Evolutionary conservation across 2,888 invertebrate species (phyloP), one percentile per base, ranked within the genome.

Genomic region (Philonicus albiceps): DNA sequence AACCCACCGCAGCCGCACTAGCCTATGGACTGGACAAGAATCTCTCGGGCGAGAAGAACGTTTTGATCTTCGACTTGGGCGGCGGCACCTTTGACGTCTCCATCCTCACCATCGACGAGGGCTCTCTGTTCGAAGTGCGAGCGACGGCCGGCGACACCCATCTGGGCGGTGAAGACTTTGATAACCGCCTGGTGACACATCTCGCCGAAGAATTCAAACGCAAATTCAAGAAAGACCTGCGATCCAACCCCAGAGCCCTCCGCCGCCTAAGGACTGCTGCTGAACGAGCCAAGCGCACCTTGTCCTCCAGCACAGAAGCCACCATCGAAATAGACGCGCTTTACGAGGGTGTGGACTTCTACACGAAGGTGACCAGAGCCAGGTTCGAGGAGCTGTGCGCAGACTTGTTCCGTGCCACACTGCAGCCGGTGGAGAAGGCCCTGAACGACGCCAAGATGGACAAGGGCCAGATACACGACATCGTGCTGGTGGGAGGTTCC

Each of bases 31-130:
- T 96, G 88, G 96, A 96, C 93, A 96, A 96, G 90, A 96, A 96
- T 92, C 95, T 95, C 87, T 93, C 93, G 75, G 96, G 96, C 89
- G 96, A 96, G 93, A 94, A 96, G 76, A 96, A 96, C 90, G 96
- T 96, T 87, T 93, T 96, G 87, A 96, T 96, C 89, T 89, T 89
- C 55, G 89, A 89, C 30, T 86, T 89, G 87, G 89, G 89, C 88
- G 98, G 98, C 91, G 98, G 97, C 89, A 97, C 97, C 89, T 98
- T 98, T 92, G 98, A 98, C 93, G 98, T 98, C 75, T 98, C 98
- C 88, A 96, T 98, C 90, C 93, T 98, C 90, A 97, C 97, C 89
- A 98, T 98, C 91, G 98, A 97, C 93, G 97, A 98, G 91, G 95
- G 97, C 93, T 89, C 89, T 1, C 94, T 96, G 89, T 98, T 98